phyloP scores from a whole-genome alignment of 2,113 vertebrate species.

The Meriones unguiculatus region DNA sequence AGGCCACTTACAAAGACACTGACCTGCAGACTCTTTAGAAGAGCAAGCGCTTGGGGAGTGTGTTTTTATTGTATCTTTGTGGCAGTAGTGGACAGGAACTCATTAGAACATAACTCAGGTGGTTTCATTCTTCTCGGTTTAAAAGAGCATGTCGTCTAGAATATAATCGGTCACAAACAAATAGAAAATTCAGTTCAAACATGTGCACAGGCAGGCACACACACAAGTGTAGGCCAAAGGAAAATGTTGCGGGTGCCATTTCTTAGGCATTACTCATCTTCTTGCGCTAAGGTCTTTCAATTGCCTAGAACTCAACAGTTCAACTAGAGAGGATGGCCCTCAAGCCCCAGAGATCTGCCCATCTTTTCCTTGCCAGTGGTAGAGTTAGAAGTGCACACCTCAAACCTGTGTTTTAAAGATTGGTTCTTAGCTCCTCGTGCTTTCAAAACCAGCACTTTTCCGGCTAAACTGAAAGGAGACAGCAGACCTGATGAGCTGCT shows the following conservation, averaged over 20 bases:
- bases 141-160: neutral
- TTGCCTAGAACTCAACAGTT: neutral
- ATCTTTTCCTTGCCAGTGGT: neutral
- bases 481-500: neutral
- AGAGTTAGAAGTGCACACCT: neutral
- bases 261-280: neutral
- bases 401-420: neutral
- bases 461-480: neutral
- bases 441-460: neutral
- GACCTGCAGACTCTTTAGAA: neutral
- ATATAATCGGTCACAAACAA: neutral
- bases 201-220: too few species aligned
- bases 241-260: neutral
- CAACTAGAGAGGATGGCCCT: too few species aligned
- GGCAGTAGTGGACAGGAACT: neutral
- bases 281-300: neutral
- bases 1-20: neutral
- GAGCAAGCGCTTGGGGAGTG: neutral
- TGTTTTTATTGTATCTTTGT: neutral
- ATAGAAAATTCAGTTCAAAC: neutral
- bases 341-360: neutral
- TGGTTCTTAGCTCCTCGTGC: neutral
- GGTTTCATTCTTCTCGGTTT: neutral
- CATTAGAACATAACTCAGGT: neutral
- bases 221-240: neutral